phyloP scores from a whole-genome alignment of 2,113 vertebrate species.

The Hylia prasina region DNA sequence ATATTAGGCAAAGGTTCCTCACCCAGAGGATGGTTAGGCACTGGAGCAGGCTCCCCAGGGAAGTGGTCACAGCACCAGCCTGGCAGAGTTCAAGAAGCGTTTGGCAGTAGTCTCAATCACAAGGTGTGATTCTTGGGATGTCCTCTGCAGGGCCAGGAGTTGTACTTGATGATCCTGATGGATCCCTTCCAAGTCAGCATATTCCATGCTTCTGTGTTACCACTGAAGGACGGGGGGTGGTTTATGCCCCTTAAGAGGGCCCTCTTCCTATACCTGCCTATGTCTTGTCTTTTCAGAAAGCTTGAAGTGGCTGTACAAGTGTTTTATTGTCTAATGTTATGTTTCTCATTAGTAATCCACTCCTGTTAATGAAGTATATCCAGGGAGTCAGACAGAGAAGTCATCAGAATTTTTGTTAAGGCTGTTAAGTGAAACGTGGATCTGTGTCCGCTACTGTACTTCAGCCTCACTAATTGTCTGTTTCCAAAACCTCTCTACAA shows the following conservation, averaged over 20 bases:
- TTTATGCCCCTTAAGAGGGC: fast-evolving
- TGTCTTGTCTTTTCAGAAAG: background rate
- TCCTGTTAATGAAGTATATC: background rate
- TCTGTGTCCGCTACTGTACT: fast-evolving
- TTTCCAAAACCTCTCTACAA: background rate
- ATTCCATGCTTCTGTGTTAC: background rate
- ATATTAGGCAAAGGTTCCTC: too few relatives aligned
- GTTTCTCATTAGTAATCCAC: background rate
- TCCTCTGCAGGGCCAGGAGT: background rate
- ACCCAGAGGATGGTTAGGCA: background rate
- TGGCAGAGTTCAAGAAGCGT: background rate
- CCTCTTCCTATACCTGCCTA: too few relatives aligned
- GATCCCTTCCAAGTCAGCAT: background rate
- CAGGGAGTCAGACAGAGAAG: background rate
- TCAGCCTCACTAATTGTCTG: background rate
- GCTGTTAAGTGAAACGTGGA: background rate
- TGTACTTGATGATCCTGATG: background rate
- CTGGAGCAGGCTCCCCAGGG: background rate
- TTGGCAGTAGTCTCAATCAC: background rate
- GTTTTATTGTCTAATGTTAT: background rate
- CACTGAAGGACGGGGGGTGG: fast-evolving
- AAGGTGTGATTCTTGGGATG: background rate
- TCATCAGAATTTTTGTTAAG: background rate
- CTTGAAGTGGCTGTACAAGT: background rate
- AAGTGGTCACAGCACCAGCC: background rate